Conservation (phyloP, 2,113 vertebrate species). For the Syrmaticus mikado region DNA sequence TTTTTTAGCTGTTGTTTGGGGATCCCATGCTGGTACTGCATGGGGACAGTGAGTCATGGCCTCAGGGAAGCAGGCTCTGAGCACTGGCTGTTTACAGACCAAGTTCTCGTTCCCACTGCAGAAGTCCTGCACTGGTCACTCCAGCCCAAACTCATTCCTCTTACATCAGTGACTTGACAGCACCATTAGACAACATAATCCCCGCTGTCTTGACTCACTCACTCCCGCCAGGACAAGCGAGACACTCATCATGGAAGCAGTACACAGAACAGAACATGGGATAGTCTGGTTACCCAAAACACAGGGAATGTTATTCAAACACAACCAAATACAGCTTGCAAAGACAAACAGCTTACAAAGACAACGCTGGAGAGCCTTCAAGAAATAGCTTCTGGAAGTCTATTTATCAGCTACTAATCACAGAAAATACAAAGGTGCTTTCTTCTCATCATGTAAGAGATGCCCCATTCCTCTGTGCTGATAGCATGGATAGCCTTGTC, state of each 20-base stretch:
- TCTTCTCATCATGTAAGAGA: neutral
- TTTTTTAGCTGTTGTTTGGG: neutral
- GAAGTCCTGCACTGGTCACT: neutral
- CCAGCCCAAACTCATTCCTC: neutral
- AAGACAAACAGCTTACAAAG: rapidly evolving
- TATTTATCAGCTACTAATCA: slow-evolving; percentile 37
- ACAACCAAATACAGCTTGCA: neutral
- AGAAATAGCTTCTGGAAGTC: neutral
- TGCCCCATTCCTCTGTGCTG: neutral
- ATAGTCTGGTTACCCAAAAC: neutral
- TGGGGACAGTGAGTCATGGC: neutral
- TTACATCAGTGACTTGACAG: neutral
- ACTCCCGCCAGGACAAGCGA: neutral
- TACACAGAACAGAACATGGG: rapidly evolving
- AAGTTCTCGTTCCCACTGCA: neutral
- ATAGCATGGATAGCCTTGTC: neutral
- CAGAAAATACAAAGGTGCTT: slow-evolving; percentile 11
- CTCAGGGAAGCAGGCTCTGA: neutral
- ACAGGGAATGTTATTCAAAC: neutral
- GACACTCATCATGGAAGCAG: rapidly evolving
- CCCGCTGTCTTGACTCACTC: rapidly evolving
- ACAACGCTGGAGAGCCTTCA: neutral
- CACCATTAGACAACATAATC: neutral
- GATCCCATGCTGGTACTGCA: neutral
- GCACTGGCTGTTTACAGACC: neutral